phyloP scores from a whole-genome alignment of 2,888 invertebrate genomes.

The Sinodicranocentrus sp. region DNA sequence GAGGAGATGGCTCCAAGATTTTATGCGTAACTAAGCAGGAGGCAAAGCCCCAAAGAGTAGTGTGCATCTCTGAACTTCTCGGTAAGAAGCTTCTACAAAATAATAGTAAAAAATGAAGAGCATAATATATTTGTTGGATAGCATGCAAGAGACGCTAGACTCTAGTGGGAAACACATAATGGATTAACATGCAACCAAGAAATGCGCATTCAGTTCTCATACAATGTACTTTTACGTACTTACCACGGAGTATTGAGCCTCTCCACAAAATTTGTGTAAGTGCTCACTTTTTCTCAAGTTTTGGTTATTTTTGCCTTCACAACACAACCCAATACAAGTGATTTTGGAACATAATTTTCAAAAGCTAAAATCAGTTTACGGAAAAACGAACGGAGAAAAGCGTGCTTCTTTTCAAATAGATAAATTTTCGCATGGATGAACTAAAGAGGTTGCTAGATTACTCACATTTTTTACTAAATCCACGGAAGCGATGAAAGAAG shows the following conservation, averaged over 20 bases:
- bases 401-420: conserved; percentile 62
- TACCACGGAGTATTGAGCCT: background rate
- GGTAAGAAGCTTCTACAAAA: no score
- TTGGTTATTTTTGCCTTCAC: conserved; percentile 60
- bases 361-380: conserved; percentile 47
- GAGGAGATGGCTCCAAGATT: conserved; percentile 59
- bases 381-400: conserved; percentile 34
- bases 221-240: background rate
- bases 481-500: conserved; percentile 70
- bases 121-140: background rate
- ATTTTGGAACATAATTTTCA: conserved; percentile 54
- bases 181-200: conserved; percentile 3
- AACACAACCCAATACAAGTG: conserved; percentile 9
- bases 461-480: conserved; percentile 58
- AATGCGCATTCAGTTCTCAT: background rate
- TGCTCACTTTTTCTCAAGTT: conserved; percentile 23
- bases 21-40: conserved; percentile 59
- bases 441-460: conserved; percentile 63
- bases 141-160: no score
- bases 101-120: background rate
- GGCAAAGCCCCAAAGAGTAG: conserved; percentile 18
- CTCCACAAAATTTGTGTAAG: conserved; percentile 25
- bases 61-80: conserved; percentile 7
- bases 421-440: conserved; percentile 73
- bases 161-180: background rate